These are phyloP conservation scores for Drosophila obscura DNA, from an alignment of 1,140 invertebrate genomes.

Conservation along the genomic window DNA sequence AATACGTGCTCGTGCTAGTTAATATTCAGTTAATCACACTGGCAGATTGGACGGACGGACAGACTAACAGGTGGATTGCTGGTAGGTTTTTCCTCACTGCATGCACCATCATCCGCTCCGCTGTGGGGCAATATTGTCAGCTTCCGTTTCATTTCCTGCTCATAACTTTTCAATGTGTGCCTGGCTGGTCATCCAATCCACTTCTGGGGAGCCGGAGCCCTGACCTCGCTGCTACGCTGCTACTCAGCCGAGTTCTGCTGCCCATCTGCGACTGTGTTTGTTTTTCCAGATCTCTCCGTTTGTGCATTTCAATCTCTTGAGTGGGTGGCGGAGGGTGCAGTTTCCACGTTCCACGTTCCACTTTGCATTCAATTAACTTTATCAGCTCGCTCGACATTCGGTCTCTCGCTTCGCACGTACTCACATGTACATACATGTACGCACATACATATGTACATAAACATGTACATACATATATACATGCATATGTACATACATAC, in stretches of 20 bases:
- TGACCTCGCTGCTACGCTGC: neutral
- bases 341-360: constrained; percentile 25
- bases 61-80: no score
- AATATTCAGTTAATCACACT: no score
- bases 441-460: no score
- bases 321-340: constrained; percentile 24
- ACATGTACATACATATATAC: constrained; percentile 41
- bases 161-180: constrained; percentile 65
- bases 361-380: constrained; percentile 69
- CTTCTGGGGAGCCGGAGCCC: neutral
- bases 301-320: constrained; percentile 60
- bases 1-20: no score
- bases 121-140: constrained; percentile 38
- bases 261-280: constrained; percentile 21
- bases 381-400: constrained; percentile 26
- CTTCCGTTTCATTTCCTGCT: constrained; percentile 63
- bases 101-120: neutral
- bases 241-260: neutral
- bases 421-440: neutral
- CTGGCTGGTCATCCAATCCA: neutral
- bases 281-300: constrained; percentile 23
- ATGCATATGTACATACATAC: constrained; percentile 35
- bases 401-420: constrained; percentile 33
- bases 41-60: no score
- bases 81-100: no score